Evolutionary conservation across 2,888 invertebrate genomes (phyloP).

Genomic region (Polylopha cassiicola): DNA sequence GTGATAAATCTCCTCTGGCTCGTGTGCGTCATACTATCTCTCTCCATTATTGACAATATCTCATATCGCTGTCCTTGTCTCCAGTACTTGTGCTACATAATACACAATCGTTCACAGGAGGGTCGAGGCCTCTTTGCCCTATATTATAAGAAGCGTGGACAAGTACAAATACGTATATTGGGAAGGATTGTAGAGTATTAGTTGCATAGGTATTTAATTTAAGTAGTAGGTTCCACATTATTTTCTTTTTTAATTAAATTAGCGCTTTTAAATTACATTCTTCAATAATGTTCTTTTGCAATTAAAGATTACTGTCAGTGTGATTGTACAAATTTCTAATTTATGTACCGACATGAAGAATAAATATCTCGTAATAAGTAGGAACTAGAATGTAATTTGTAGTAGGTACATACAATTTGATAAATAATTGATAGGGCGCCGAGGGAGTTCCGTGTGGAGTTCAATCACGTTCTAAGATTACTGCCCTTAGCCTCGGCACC

Average conservation of each 20-base stretch:
- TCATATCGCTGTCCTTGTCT: slow-evolving; percentile 55
- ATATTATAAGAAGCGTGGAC: slow-evolving; percentile 51
- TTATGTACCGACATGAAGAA: no score
- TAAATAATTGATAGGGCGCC: slow-evolving; percentile 4
- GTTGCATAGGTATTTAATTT: no score
- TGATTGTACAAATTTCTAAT: no score
- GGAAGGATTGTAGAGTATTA: no score
- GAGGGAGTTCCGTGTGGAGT: slow-evolving; percentile 11
- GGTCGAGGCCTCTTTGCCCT: slow-evolving; percentile 53
- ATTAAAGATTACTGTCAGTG: no score
- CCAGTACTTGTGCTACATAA: slow-evolving; percentile 57
- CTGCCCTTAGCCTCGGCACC: slow-evolving; percentile 4
- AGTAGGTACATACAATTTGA: neutral
- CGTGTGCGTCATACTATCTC: slow-evolving; percentile 54
- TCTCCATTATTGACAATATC: slow-evolving; percentile 46
- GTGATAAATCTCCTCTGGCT: slow-evolving; percentile 70
- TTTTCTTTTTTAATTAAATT: no score
- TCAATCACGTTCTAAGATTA: slow-evolving; percentile 9
- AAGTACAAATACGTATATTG: slow-evolving; percentile 41
- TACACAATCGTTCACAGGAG: slow-evolving; percentile 48
- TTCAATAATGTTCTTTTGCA: no score
- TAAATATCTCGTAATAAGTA: neutral
- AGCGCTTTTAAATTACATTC: no score
- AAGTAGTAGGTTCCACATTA: no score
- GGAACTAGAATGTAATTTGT: neutral